phyloP scores from a whole-genome alignment of 2,113 vertebrate genomes.

The Heloderma charlesbogerti region DNA sequence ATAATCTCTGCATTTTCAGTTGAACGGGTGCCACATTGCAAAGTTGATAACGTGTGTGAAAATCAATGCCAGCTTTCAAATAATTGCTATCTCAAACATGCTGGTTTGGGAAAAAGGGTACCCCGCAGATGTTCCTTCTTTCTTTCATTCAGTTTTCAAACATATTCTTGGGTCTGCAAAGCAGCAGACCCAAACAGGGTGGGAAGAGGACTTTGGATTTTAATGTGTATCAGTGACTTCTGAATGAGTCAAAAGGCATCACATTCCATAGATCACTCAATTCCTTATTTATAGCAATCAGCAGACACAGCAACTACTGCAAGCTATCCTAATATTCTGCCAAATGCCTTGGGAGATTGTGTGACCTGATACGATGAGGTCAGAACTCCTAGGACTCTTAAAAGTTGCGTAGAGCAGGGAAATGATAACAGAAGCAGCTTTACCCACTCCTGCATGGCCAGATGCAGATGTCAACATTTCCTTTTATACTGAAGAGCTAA shows the following conservation, averaged over 20 bases:
- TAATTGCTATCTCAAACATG: background rate
- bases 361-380: background rate
- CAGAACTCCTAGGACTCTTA: background rate
- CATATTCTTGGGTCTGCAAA: background rate
- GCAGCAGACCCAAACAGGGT: background rate
- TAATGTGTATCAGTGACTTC: background rate
- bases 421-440: background rate
- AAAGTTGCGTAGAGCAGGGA: background rate
- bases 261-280: background rate
- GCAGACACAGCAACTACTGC: too few species aligned
- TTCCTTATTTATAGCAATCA: background rate
- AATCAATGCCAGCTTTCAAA: background rate
- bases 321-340: background rate
- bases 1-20: background rate
- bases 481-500: background rate
- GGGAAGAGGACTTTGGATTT: too few species aligned
- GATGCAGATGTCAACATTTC: too few species aligned
- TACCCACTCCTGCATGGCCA: background rate
- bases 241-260: background rate
- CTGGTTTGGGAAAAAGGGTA: background rate
- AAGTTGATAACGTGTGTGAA: too few species aligned
- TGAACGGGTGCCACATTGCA: background rate
- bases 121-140: background rate
- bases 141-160: background rate
- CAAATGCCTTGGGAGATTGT: background rate